A percentile compares a stretch with the other conserved stretches of the same genome.
Conservation (phyloP, 2,888 invertebrate species). For the Protonemura montana region DNA sequence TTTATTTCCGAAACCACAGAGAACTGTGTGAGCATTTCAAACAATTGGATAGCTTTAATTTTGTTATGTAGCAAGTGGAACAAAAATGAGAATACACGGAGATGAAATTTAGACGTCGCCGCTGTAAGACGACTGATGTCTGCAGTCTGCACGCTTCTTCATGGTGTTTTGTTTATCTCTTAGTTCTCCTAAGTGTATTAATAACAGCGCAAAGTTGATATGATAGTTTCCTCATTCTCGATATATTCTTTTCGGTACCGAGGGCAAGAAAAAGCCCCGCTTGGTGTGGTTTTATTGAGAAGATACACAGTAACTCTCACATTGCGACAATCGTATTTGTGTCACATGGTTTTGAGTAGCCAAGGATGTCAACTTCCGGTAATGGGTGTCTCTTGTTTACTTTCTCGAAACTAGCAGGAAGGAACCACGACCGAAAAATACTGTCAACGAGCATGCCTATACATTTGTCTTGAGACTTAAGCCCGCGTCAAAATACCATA, state of each 20-base stretch:
- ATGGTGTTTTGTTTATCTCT: background rate
- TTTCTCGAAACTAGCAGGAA: background rate
- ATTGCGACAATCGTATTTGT: conserved; percentile 2
- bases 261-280: background rate
- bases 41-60: background rate
- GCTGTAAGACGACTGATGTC: background rate
- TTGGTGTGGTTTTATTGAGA: background rate
- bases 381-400: background rate
- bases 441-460: background rate
- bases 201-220: background rate
- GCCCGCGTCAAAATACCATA: background rate
- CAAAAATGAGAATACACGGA: background rate
- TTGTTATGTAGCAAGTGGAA: background rate
- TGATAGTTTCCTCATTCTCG: background rate
- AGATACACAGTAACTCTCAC: background rate
- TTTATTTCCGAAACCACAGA: background rate
- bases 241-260: background rate
- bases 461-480: background rate
- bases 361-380: conserved; percentile 22
- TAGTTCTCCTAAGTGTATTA: background rate
- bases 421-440: background rate
- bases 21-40: background rate
- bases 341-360: conserved; percentile 24
- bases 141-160: background rate
- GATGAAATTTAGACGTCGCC: background rate